Percentiles rank a stretch among this genome's conserved stretches.
Conservation (phyloP, 2,113 vertebrate genomes). For the human region GRCh38 chr19:47611501-47612000, state of each 20-base stretch:
- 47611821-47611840: fast-evolving
- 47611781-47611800: not conserved
- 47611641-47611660: not conserved
- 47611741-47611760: not conserved
- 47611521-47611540: not conserved
- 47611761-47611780: not conserved
- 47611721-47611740: not conserved
- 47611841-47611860: not conserved
- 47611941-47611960: too few relatives aligned
- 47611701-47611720: not conserved
- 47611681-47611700: not conserved
- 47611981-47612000: too few relatives aligned
- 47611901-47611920: too few relatives aligned
- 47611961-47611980: too few relatives aligned
- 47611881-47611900: too few relatives aligned
- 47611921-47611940: too few relatives aligned
- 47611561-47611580: not conserved
- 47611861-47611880: not conserved
- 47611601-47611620: not conserved
- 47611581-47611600: not conserved
- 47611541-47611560: not conserved
- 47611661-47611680: not conserved
- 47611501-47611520: not conserved
- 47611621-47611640: fast-evolving
- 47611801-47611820: not conserved